Evolutionary conservation across 92 coral and sea anemone species (phyloP), one percentile per base, ranked within the genome.

Genomic region (Zoanthus sociatus): DNA sequence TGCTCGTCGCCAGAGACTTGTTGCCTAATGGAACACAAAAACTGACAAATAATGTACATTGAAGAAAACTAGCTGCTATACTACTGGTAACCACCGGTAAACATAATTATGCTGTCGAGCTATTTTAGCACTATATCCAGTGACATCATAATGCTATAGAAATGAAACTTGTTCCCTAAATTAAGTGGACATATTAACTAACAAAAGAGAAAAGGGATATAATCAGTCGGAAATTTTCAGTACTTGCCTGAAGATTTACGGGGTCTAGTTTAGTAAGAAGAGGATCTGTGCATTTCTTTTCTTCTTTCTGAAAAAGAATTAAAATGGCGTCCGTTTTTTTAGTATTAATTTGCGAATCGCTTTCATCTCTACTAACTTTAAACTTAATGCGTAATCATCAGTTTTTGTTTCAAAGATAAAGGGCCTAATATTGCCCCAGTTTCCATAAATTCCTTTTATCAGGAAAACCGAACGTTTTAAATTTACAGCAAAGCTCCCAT

Each of bases 1-100:
- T 67, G 99, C 94, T 87, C 97, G 94, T 42, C 99, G 93, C 99
- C 99, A 97, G 16, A 97, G 88, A 82, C 97, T 90, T 7, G 94
- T 92, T 15, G 98, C 93, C 99, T 97, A 76, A 42, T 3, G 21
- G 76, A 71, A 87, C 20, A 37, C 47, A 68, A 42, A 64, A 70
- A 82, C 26, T 50, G 42, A 37, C 42, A 50, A 5, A 30, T 48
- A 18, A 50, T 70, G 33, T 21, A 63, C 20, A 31, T 17, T 13
- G 16, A 13, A 63, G 69, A 16, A 17, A 63, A 26, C 20, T 16
- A 63, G n/a, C 6, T 0, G 26, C 17, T 7, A 17, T 20, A 50
- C 11, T 50, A 7, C 0, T 7, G 7, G 9, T 7, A 3, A 7
- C 55, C 9, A 50, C 55, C 4, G 12, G 10, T 50, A 50, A 0